Evolutionary conservation across 2,113 vertebrate species (phyloP), one percentile per base, ranked within the genome.

Genomic region (Ageneiosus marmoratus): DNA sequence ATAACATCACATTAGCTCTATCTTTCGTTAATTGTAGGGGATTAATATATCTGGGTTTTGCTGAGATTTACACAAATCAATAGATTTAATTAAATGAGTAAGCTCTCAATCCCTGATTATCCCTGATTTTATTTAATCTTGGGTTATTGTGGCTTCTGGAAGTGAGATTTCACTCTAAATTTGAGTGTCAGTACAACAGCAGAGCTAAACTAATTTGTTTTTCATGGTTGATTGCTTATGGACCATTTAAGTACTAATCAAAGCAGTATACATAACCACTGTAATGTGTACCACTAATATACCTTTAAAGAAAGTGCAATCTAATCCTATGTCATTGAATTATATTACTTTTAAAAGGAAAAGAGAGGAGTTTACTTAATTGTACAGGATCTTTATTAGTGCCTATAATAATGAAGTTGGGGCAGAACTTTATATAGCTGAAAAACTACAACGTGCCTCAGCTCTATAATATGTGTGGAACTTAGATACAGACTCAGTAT

Each of bases 111-210:
- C 72, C 72, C 27, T 0, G 46, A 74, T 74, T 74, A 51, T 74
- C 72, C 46, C 72, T 74, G 72, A 51, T 74, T 74, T 74, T 51
- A 51, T 74, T 74, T 74, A 18, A n/a, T 46, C 72, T 74, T 74
- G 72, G 46, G 27, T 46, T 51, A 27, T 51, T 74, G 20, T 44
- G 29, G 72, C 72, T 74, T 74, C 46, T 74, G 72, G 72, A 51
- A 32, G 72, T 50, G 27, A 51, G 46, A 51, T 20, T n/a, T 32
- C 72, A 29, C n/a, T 20, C 13, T 10, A 74, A 44, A 72, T 9
- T 0, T 27, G 69, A 70, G 20, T n/a, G 37, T 67, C 63, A 10
- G 63, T 44, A 69, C 34, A 41, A 24, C 37, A 16, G 20, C 65
- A 44, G 4, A 46, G 41, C 41, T 46, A 12, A 24, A 46, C 34